phyloP scores from a whole-genome alignment of 2,888 invertebrate species.

The Drosophila barbarae region DNA sequence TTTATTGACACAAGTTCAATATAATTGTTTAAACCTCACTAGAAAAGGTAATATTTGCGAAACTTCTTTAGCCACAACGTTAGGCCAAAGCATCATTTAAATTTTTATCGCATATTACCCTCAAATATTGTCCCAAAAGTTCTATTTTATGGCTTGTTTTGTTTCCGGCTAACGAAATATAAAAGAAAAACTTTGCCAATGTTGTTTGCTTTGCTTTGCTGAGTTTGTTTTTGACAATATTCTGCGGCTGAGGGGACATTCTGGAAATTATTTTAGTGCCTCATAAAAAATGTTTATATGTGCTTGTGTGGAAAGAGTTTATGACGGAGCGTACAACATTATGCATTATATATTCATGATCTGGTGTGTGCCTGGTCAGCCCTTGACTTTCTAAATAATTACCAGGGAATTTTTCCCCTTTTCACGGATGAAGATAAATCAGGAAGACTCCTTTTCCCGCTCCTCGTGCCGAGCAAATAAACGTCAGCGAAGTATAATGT shows the following conservation, averaged over 20 bases:
- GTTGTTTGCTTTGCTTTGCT: slow-evolving; percentile 49
- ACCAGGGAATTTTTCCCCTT: slow-evolving; percentile 36
- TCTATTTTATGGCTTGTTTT: slow-evolving; percentile 56
- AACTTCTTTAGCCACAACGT: neutral
- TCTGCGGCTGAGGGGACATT: slow-evolving; percentile 35
- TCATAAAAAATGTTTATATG: slow-evolving; percentile 57
- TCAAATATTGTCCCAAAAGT: slow-evolving; percentile 39
- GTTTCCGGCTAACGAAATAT: slow-evolving; percentile 40
- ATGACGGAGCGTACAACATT: slow-evolving; percentile 30
- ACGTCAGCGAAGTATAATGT: slow-evolving; percentile 63
- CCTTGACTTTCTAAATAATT: slow-evolving; percentile 58
- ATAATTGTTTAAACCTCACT: neutral
- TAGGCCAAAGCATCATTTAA: slow-evolving; percentile 3
- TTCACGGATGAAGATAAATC: slow-evolving; percentile 56
- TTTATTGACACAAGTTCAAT: neutral
- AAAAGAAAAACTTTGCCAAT: slow-evolving; percentile 40
- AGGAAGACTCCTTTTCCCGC: slow-evolving; percentile 42
- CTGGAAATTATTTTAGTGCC: slow-evolving; percentile 63
- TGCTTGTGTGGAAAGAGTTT: slow-evolving; percentile 34
- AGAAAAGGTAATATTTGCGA: neutral
- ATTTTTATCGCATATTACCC: slow-evolving; percentile 26
- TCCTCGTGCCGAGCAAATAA: slow-evolving; percentile 45
- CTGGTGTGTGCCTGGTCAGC: slow-evolving; percentile 39
- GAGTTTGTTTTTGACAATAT: slow-evolving; percentile 18
- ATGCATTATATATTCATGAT: slow-evolving; percentile 58